A percentile compares a stretch with the other conserved stretches of the same genome.
These are phyloP conservation scores for Himalopsyche tibetana DNA, from an alignment of 2,888 invertebrate species.

Conservation along the genomic window DNA sequence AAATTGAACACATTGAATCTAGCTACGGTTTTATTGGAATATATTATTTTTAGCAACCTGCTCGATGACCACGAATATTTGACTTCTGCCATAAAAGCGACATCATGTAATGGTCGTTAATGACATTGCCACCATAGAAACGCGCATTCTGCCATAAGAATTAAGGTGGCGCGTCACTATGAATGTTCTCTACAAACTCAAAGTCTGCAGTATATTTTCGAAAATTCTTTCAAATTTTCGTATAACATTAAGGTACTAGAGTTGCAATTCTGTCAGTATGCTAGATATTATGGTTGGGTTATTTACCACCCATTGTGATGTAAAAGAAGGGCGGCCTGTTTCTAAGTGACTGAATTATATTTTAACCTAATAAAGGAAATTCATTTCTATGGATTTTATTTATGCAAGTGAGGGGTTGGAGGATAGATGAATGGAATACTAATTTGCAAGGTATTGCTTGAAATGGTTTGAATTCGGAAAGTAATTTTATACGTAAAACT, in stretches of 20 bases:
- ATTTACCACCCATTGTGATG: conserved; percentile 3
- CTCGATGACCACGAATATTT: not conserved
- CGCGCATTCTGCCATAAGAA: not conserved
- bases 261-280: not conserved
- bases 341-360: conserved; percentile 2
- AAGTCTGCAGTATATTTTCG: too few relatives aligned
- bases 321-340: not conserved
- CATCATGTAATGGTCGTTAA: not conserved
- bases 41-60: not conserved
- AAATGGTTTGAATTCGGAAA: not conserved
- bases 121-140: not conserved
- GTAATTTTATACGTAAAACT: not conserved
- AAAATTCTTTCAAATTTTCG: too few relatives aligned
- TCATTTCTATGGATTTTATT: conserved; percentile 2
- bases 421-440: not conserved
- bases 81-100: not conserved
- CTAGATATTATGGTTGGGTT: not conserved
- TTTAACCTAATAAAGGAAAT: conserved; percentile 10
- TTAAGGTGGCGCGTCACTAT: not conserved
- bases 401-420: not conserved
- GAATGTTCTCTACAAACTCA: not conserved
- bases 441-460: not conserved
- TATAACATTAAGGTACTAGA: not conserved
- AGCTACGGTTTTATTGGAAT: too few relatives aligned
- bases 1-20: too few relatives aligned